Conservation (phyloP, 2,888 invertebrate species). For the Lithosia quadra region DNA sequence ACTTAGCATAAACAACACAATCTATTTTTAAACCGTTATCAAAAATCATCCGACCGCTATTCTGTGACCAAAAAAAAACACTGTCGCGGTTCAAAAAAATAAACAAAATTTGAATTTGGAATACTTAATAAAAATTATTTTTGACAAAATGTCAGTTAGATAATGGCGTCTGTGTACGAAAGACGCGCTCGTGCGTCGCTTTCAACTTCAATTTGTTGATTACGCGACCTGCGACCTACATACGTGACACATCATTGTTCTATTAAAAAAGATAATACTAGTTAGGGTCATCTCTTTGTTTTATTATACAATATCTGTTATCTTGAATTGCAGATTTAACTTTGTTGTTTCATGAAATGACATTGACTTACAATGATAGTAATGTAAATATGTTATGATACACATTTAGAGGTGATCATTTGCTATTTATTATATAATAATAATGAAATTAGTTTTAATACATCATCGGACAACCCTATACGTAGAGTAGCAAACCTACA, state of each 20-base stretch:
- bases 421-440: too few relatives aligned
- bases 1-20: constrained; percentile 9
- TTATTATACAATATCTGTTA: constrained; percentile 21
- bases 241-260: constrained; percentile 79
- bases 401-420: not conserved
- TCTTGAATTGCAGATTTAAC: constrained; percentile 6
- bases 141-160: not conserved
- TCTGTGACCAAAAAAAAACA: constrained; percentile 11
- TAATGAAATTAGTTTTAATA: not conserved
- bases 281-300: constrained; percentile 74
- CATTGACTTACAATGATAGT: not conserved
- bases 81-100: not conserved
- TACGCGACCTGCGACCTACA: constrained; percentile 72
- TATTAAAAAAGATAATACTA: constrained; percentile 76
- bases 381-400: not conserved
- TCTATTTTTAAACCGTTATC: constrained; percentile 25
- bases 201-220: constrained; percentile 65
- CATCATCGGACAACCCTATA: constrained; percentile 61
- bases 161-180: constrained; percentile 19
- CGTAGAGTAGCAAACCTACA: constrained; percentile 52
- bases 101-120: constrained; percentile 12
- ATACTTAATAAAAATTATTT: not conserved
- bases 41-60: not conserved
- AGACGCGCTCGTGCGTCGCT: constrained; percentile 60
- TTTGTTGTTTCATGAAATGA: constrained; percentile 4